Base-by-base conservation (phyloP, 1,140 invertebrate genomes). In the Lutraria rhynchaena region DNA sequence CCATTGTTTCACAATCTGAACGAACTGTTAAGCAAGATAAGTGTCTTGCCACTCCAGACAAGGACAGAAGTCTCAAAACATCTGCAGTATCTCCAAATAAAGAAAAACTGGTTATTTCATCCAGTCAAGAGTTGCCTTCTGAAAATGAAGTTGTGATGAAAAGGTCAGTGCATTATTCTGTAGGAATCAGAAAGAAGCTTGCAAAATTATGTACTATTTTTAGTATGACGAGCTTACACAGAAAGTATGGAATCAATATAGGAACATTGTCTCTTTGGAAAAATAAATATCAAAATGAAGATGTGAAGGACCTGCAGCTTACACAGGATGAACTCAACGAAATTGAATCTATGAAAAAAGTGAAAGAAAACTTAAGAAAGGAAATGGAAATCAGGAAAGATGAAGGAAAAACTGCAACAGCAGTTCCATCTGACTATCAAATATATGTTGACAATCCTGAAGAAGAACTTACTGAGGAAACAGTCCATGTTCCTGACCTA, bases 381-480 rank as follows among this genome's bases (percentile, higher is more conserved):
- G 58, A 35, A 17, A 29, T 4, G 4, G 31, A 35, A n/a, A 4
- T 11, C 17, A n/a, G 31, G 24, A 29, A 61, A 61, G 31, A 4
- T 61, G 35, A 58, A 58, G 57, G 41, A 27, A 22, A n/a, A 53
- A 15, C 44, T 37, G 63, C 24, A 46, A n/a, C n/a, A n/a, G n/a
- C n/a, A n/a, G n/a, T 5, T n/a, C n/a, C 11, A 17, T 41, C 60
- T n/a, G 61, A 24, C 13, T 77, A 77, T 67, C 60, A 77, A 9
- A 77, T 77, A 29, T 77, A 77, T 77, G 61, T 77, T 49, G 75
- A 77, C 31, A 77, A 77, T 27, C 75, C 75, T 31, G 75, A 77
- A 27, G 60, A 49, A 61, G 37, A 63, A 37, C 60, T 35, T 17
- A 17, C n/a, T 65, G 13, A 3, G 13, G 53, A 51, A 31, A 31